Evolutionary conservation across 2,113 vertebrate genomes (phyloP).

Genomic region (Physeter macrocephalus): DNA sequence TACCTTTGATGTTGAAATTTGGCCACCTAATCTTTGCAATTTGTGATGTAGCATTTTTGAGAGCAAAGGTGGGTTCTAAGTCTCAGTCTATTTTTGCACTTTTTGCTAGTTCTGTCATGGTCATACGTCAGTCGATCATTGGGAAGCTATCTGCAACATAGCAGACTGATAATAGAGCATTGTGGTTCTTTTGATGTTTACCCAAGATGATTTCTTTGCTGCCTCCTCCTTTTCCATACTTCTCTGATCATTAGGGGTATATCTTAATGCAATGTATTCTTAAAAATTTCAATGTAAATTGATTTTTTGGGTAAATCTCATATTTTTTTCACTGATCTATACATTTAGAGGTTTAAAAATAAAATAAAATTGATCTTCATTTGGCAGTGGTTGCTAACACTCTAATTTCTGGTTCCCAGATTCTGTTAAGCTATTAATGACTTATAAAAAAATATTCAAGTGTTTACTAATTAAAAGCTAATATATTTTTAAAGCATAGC

Average conservation of each 20-base stretch:
- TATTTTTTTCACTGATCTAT: slow-evolving; percentile 1
- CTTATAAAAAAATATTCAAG: slow-evolving; percentile 31
- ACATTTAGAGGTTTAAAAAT: slow-evolving; percentile 13
- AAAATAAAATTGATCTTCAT: not conserved
- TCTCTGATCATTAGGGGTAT: not conserved
- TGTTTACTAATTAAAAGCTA: slow-evolving; percentile 51
- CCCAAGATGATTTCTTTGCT: slow-evolving; percentile 25
- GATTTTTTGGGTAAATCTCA: not conserved
- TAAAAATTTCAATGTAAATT: slow-evolving; percentile 37
- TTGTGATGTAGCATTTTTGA: slow-evolving; percentile 37
- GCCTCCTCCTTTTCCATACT: not conserved
- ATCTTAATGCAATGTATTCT: not conserved
- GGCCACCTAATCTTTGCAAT: slow-evolving; percentile 39
- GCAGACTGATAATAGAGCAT: slow-evolving; percentile 2
- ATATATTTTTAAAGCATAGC: slow-evolving; percentile 7
- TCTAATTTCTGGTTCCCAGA: slow-evolving; percentile 27
- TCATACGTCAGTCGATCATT: not conserved
- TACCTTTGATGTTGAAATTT: slow-evolving; percentile 61
- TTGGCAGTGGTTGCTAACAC: not conserved
- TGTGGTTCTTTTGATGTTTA: slow-evolving; percentile 34
- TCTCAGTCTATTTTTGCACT: not conserved
- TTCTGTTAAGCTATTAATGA: slow-evolving; percentile 30
- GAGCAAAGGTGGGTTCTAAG: slow-evolving; percentile 34
- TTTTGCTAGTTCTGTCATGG: slow-evolving; percentile 23
- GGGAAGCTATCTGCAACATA: not conserved